Conservation (phyloP, 2,888 invertebrate genomes). For the Capitulum mitella region DNA sequence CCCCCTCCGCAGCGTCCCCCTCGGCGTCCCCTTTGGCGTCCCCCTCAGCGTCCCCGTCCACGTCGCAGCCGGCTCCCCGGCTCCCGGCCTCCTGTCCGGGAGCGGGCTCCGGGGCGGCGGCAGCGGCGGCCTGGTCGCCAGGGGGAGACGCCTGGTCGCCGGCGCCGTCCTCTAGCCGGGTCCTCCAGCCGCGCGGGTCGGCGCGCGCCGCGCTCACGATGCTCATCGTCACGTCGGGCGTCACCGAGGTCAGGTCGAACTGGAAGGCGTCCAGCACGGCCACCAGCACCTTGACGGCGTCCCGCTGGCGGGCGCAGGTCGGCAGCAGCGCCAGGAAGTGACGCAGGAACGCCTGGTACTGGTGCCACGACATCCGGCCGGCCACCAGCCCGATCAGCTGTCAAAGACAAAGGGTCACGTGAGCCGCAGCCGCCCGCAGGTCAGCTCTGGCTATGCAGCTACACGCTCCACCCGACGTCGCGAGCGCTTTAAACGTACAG, state of each 20-base stretch:
- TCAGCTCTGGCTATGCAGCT: too few species aligned
- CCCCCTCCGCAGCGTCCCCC: neutral
- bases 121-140: too few species aligned
- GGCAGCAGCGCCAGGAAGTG: slow-evolving; percentile 70
- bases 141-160: too few species aligned
- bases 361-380: slow-evolving; percentile 75
- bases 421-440: too few species aligned
- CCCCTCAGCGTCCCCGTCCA: too few species aligned
- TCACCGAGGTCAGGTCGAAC: slow-evolving; percentile 58
- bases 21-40: too few species aligned
- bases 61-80: too few species aligned
- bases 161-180: slow-evolving; percentile 16
- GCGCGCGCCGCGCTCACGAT: neutral
- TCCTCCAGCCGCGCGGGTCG: neutral
- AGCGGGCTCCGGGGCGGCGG: too few species aligned
- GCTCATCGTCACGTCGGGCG: neutral
- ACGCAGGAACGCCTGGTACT: slow-evolving; percentile 73
- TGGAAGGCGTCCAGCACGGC: slow-evolving; percentile 84
- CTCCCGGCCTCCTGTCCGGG: too few species aligned
- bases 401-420: neutral
- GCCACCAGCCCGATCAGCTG: slow-evolving; percentile 60
- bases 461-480: too few species aligned
- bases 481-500: too few species aligned
- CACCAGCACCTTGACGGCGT: slow-evolving; percentile 66
- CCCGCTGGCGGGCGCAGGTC: slow-evolving; percentile 62